Percentiles rank a stretch among this genome's conserved stretches.
These are phyloP conservation scores for Cyprinella venusta DNA, from an alignment of 2,797 vertebrate species.

Conservation along the genomic window DNA sequence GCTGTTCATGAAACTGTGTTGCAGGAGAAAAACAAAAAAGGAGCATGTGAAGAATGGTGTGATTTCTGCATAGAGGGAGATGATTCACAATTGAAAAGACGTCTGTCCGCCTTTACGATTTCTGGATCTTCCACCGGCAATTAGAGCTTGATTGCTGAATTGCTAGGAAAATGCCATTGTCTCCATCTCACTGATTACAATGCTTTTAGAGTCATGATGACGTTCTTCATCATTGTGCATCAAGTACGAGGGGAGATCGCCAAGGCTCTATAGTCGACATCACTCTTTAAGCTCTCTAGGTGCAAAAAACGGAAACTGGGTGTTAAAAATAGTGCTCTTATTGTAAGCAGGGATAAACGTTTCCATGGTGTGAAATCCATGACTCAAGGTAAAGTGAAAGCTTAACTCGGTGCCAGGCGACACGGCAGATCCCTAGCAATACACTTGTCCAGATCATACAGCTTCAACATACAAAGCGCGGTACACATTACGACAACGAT, in stretches of 20 bases:
- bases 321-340: slow-evolving; percentile 13
- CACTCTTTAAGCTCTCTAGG: slow-evolving; percentile 8
- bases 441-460: background rate
- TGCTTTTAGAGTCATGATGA: slow-evolving; percentile 51
- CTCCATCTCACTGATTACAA: slow-evolving; percentile 48
- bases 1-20: background rate
- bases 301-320: slow-evolving; percentile 12
- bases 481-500: background rate
- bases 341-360: slow-evolving; percentile 4
- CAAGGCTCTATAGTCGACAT: background rate
- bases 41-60: background rate
- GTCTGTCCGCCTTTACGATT: slow-evolving; percentile 13
- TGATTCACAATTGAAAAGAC: slow-evolving; percentile 29
- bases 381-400: slow-evolving; percentile 22
- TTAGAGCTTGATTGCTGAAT: slow-evolving; percentile 56
- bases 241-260: background rate
- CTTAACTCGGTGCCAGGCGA: background rate
- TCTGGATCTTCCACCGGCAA: slow-evolving; percentile 46
- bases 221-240: slow-evolving; percentile 41
- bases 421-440: background rate
- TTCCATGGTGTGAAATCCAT: slow-evolving; percentile 28
- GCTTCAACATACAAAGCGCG: background rate
- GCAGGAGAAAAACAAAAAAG: background rate
- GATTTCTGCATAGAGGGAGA: background rate
- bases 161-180: slow-evolving; percentile 24